Percentiles rank a stretch among this genome's conserved stretches.
These are phyloP conservation scores for Phocides pigmalion DNA, from an alignment of 1,140 invertebrate genomes.

Conservation along the genomic window DNA sequence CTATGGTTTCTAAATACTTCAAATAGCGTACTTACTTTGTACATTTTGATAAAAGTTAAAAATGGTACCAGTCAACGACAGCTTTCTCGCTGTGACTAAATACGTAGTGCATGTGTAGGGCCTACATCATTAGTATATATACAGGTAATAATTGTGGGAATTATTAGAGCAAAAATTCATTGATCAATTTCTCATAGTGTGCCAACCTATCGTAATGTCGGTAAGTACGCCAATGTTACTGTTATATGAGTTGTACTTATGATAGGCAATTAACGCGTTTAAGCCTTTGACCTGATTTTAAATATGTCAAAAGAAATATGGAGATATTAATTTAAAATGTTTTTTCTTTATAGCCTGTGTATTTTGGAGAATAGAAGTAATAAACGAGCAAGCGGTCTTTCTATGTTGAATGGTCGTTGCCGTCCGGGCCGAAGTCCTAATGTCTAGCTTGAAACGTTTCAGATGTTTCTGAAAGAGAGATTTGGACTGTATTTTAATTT, in stretches of 20 bases:
- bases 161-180: conserved; percentile 76
- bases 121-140: conserved; percentile 67
- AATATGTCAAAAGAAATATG: background rate
- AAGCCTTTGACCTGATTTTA: conserved; percentile 4
- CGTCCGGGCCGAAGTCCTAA: too few species aligned
- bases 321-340: too few species aligned
- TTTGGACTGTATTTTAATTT: too few species aligned
- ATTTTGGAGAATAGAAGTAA: too few species aligned
- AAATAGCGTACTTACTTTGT: conserved; percentile 17
- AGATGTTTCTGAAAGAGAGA: too few species aligned
- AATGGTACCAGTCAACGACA: conserved; percentile 7
- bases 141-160: conserved; percentile 77
- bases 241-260: background rate
- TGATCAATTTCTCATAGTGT: conserved; percentile 72
- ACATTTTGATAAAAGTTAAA: background rate
- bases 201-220: conserved; percentile 54
- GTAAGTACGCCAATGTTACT: conserved; percentile 19
- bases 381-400: too few species aligned
- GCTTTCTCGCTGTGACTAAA: conserved; percentile 16
- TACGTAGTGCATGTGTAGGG: conserved; percentile 27
- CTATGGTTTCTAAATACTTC: background rate
- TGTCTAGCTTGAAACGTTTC: too few species aligned
- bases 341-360: too few species aligned
- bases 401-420: too few species aligned
- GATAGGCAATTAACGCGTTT: conserved; percentile 10